Evolutionary conservation across 2,113 vertebrate genomes (phyloP), one percentile per base, ranked within the genome.

Genomic region (Anser brachyrhynchus): DNA sequence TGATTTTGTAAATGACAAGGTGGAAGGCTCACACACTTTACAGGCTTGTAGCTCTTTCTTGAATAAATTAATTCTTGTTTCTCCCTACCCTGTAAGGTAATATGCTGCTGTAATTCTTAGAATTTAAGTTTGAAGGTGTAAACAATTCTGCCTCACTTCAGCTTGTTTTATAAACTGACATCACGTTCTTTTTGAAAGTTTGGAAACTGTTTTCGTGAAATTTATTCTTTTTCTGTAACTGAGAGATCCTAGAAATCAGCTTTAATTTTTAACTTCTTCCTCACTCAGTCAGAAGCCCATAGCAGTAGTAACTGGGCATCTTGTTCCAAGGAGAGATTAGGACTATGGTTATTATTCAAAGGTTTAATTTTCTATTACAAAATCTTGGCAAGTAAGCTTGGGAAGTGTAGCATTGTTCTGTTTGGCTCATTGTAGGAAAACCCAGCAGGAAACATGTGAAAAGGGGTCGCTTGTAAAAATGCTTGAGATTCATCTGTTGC

Each of bases 101-200:
- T 21, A 11, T 35, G 37, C 29, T 44, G 16, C 75, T 55, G 10
- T 89, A 92, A 90, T 59, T 84, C 49, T 65, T 70, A 64, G 49
- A 55, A 33, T 55, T 94, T 37, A 66, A 59, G 73, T 73, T 81
- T 65, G 26, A 20, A 91, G 23, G 66, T 94, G 55, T 4, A 59
- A 87, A 79, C 39, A 83, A 37, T 75, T 51, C 82, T 84, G 20
- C 69, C 20, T 76, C 44, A 54, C 89, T 88, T 86, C 90, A 85
- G 64, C 86, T 84, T 93, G 95, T 95, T 80, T 83, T 96, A 91
- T 76, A 71, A 95, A 92, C 82, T 91, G 82, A 26, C 55, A 86
- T 84, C 61, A 61, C 71, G 41, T 86, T 96, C 82, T 95, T 93
- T 94, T 93, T 96, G 82, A 87, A 92, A 73, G 55, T 43, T 87